Percentiles rank a stretch among this genome's conserved stretches.
Evolutionary conservation across 2,113 vertebrate genomes (phyloP).

Genomic region (Platysternon megacephalum): DNA sequence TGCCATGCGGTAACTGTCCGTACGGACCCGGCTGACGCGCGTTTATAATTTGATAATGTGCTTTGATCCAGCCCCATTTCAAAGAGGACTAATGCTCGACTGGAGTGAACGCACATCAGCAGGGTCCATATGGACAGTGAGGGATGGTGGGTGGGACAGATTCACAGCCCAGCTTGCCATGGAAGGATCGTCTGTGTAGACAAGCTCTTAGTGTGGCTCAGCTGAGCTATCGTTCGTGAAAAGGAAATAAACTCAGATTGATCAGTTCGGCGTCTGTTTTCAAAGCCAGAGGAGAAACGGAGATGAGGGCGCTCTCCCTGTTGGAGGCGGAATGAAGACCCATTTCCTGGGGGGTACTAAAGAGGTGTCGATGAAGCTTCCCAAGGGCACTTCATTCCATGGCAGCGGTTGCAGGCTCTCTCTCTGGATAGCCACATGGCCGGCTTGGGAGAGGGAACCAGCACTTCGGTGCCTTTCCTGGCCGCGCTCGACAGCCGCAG

Average conservation of each 20-base stretch:
- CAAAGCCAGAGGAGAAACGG: slow-evolving; percentile 4
- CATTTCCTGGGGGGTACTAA: slow-evolving; percentile 2
- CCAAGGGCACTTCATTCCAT: not conserved
- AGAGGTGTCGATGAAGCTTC: not conserved
- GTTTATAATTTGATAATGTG: no score
- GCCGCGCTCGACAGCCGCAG: not conserved
- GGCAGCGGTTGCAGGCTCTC: rapidly evolving
- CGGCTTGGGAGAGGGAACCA: not conserved
- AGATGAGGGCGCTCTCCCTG: not conserved
- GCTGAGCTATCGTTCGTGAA: slow-evolving; percentile 1
- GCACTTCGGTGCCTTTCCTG: not conserved
- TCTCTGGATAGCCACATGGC: not conserved
- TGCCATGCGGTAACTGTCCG: no score
- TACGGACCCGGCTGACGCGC: no score
- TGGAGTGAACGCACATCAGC: no score
- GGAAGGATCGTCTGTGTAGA: not conserved
- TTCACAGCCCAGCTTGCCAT: no score
- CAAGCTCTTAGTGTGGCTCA: not conserved
- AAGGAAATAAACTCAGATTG: not conserved
- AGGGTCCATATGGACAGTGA: no score
- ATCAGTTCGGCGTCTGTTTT: not conserved
- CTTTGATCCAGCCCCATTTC: no score
- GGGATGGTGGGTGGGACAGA: no score
- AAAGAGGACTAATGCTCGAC: no score
- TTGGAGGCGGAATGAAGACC: not conserved